Base-by-base conservation (phyloP, 2,888 invertebrate species). In the Polymixis lichenea region DNA sequence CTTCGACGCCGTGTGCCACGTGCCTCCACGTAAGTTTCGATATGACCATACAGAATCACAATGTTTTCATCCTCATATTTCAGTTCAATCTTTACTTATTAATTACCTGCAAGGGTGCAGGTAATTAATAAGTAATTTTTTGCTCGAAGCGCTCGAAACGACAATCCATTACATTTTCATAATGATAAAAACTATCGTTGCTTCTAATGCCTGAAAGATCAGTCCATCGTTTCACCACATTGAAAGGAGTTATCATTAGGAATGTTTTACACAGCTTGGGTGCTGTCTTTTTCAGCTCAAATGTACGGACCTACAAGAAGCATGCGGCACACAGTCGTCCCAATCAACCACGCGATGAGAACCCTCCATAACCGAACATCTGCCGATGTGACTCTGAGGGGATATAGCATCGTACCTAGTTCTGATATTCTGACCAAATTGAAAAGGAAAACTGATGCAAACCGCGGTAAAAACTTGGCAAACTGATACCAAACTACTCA, bases 261-360 rank as follows among this genome's bases (percentile, higher is more conserved):
- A 22, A 8, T 32, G 9, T 17, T 15, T 25, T 15, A 49, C 17
- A 5, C 28, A 9, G 22, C 9, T 65, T 25, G 11, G 19, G 17
- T n/a, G 9, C n/a, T 9, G 6, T 2, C 3, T 43, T 46, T 46
- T 64, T 25, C 11, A 46, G 19, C 19, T 64, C 19, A 46, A 64
- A 64, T 46, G 13, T 25, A 15, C 55, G 43, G 15, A 22, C 7
- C 13, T 15, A 75, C 53, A 65, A 7, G 51, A 73, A 60, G 60
- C 46, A 75, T 58, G 72, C 66, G 77, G 61, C 77, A 77, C 77
- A 80, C 84, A 66, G 43, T 32, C 32, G 53, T 22, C 74, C 73
- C 22, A 71, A 55, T 75, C 84, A 82, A 80, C 55, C 80, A 66
- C 81, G 75, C 75, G 61, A 77, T 75, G 79, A 78, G 62, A 70